Evolutionary conservation across 2,888 invertebrate genomes (phyloP).

Genomic region (Drosophila kuntzei): DNA sequence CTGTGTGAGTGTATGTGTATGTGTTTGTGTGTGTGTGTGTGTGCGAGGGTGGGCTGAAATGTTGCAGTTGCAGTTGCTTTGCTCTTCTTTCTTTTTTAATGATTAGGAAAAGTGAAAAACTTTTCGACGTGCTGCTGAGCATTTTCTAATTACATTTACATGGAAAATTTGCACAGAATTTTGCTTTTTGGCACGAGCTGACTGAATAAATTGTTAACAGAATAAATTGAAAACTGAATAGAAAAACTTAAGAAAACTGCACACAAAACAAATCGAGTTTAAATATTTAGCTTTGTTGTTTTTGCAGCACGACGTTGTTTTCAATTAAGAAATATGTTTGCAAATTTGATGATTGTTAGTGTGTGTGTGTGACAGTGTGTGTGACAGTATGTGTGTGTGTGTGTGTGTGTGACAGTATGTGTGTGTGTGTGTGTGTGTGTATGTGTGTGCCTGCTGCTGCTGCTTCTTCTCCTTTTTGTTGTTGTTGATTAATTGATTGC

Average conservation of each 20-base stretch:
- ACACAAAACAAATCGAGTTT: constrained; percentile 12
- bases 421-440: constrained; percentile 14
- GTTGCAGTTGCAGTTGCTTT: constrained; percentile 13
- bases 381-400: not conserved
- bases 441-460: constrained; percentile 25
- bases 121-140: constrained; percentile 31
- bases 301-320: constrained; percentile 38
- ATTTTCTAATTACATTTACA: constrained; percentile 42
- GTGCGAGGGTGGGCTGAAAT: constrained; percentile 47
- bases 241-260: constrained; percentile 44
- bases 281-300: constrained; percentile 5
- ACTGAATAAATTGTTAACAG: constrained; percentile 40
- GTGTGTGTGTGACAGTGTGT: not conserved
- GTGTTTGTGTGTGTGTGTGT: constrained; percentile 19
- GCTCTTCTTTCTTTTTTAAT: constrained; percentile 23
- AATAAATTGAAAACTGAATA: constrained; percentile 29
- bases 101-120: not conserved
- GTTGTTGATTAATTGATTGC: constrained; percentile 61
- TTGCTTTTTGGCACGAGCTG: constrained; percentile 75
- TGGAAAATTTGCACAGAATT: constrained; percentile 66
- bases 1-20: constrained; percentile 38
- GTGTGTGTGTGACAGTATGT: constrained; percentile 21
- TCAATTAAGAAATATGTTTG: constrained; percentile 36
- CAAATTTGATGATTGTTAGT: constrained; percentile 25
- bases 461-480: not conserved